Base-by-base conservation (phyloP, 2,888 invertebrate genomes). In the Eudemis profundana region DNA sequence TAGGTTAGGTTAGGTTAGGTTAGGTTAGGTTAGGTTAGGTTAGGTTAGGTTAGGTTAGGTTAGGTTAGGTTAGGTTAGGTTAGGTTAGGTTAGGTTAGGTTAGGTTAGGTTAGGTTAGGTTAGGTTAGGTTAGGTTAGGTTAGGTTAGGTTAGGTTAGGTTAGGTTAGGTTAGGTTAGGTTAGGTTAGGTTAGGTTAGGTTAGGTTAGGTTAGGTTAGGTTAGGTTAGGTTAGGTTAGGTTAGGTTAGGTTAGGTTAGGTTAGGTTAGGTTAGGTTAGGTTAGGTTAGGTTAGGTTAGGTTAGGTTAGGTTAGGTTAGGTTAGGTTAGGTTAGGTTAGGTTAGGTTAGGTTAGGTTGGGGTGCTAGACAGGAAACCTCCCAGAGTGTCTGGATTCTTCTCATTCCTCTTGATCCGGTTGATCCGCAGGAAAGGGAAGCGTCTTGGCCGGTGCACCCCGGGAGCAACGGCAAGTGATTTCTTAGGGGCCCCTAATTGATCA, bases 1-100 rank as follows among this genome's bases (percentile, higher is more conserved):
- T 36, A 36, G 36, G 36, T 36, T 36, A 36, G 36, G 36, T 36
- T 36, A 36, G 36, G 36, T 36, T 36, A 36, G 36, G 36, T 36
- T 36, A 36, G 36, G 36, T 36, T 36, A 36, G 36, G 36, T 36
- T 36, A 36, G 36, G 36, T 36, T 36, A 36, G 36, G 36, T 36
- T 36, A 36, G 36, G 36, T 36, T 36, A 36, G 36, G 36, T 36
- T 36, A 36, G 36, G 36, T 36, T 36, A 36, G 36, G 36, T 36
- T 36, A 36, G 36, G 36, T 36, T 36, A 36, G 36, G 36, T 36
- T 36, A 36, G 36, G 36, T 36, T 36, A 36, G 36, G 36, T 36
- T 36, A 36, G 36, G 36, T 36, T 36, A 36, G 36, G 36, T 36
- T 36, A 36, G 36, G 36, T 36, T 36, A 36, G 36, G 36, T 36